Evolutionary conservation across 2,888 invertebrate genomes (phyloP).

Genomic region (Patella depressa): DNA sequence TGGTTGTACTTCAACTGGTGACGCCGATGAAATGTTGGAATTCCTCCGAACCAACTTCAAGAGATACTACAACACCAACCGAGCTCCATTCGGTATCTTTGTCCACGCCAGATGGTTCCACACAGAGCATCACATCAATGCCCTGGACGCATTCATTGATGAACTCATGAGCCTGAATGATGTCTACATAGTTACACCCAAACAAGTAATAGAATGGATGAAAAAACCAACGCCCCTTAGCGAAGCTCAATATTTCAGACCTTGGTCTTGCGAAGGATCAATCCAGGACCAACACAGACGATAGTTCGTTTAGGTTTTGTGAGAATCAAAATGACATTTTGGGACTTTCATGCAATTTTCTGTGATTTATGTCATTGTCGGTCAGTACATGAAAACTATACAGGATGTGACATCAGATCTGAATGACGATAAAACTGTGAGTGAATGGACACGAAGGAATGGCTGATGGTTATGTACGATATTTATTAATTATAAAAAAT

Average conservation of each 20-base stretch:
- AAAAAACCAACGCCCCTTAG: slow-evolving; percentile 42
- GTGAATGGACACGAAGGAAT: too few relatives aligned
- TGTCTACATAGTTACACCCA: slow-evolving; percentile 48
- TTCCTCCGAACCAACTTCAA: slow-evolving; percentile 83
- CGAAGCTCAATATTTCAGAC: slow-evolving; percentile 35
- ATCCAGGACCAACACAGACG: slow-evolving; percentile 27
- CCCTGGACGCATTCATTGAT: slow-evolving; percentile 46
- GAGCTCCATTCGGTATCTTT: slow-evolving; percentile 85
- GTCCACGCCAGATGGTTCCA: slow-evolving; percentile 88
- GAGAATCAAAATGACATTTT: neutral
- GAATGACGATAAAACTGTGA: too few relatives aligned
- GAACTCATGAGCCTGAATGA: slow-evolving; percentile 47
- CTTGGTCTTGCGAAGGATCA: slow-evolving; percentile 46
- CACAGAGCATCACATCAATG: slow-evolving; percentile 75
- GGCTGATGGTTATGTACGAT: too few relatives aligned
- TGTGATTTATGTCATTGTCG: too few relatives aligned
- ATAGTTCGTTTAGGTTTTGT: neutral
- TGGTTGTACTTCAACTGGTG: slow-evolving; percentile 44
- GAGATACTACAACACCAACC: slow-evolving; percentile 77
- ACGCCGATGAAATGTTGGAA: slow-evolving; percentile 43
- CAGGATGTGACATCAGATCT: too few relatives aligned
- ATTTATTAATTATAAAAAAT: too few relatives aligned
- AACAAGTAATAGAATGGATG: slow-evolving; percentile 54
- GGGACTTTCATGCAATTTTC: too few relatives aligned
- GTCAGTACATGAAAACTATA: too few relatives aligned